Evolutionary conservation across 2,888 invertebrate species (phyloP).

Genomic region (Lochmaea crataegi): DNA sequence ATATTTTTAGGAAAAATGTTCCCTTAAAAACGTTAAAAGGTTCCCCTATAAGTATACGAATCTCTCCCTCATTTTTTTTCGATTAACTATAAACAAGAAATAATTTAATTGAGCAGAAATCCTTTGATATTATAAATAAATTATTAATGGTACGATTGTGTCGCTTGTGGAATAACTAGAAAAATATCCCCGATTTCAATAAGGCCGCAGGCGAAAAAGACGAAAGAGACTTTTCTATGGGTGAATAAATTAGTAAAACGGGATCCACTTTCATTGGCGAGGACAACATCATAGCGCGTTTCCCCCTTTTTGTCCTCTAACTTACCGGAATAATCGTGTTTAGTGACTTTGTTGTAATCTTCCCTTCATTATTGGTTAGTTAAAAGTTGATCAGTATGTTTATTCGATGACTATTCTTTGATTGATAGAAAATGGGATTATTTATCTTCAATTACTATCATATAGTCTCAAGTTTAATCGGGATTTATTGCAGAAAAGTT

Average conservation of each 20-base stretch:
- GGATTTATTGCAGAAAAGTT: too few species aligned
- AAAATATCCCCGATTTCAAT: conserved; percentile 24
- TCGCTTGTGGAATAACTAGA: conserved; percentile 25
- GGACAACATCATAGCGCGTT: conserved; percentile 6
- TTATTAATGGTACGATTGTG: conserved; percentile 33
- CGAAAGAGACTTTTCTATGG: conserved; percentile 11
- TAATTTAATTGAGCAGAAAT: conserved; percentile 1
- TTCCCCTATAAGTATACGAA: too few species aligned
- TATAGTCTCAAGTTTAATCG: too few species aligned
- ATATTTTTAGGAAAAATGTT: too few species aligned
- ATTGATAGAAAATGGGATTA: neutral
- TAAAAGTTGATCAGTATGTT: conserved; percentile 27
- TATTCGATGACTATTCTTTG: neutral
- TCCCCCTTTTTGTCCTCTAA: conserved; percentile 38
- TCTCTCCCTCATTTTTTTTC: too few species aligned
- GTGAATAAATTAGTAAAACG: conserved; percentile 40
- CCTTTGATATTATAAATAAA: conserved; percentile 31
- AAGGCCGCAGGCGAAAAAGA: neutral
- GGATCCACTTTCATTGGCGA: conserved; percentile 23
- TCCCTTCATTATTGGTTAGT: conserved; percentile 35
- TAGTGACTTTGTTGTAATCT: conserved; percentile 41
- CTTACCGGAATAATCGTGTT: conserved; percentile 42
- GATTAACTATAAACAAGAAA: neutral
- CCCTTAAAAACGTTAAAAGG: too few species aligned
- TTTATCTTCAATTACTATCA: neutral